A percentile compares a stretch with the other conserved stretches of the same genome.
Conservation (phyloP, 2,113 vertebrate species). For the Amblyornis subalaris region DNA sequence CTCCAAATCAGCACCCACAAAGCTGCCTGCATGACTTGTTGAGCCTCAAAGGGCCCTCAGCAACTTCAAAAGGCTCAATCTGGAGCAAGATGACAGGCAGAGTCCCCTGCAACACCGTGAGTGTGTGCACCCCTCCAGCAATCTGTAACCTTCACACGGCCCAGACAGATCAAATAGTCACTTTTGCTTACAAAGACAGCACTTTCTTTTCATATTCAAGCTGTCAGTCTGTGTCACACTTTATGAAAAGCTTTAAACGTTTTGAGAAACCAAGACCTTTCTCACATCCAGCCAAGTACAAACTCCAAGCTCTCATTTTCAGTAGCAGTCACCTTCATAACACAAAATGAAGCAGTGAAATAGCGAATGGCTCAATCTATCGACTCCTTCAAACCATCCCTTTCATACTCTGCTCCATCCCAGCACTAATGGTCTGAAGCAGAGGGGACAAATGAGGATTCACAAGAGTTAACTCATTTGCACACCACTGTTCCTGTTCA, state of each 20-base stretch:
- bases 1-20: constrained; percentile 1
- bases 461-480: neutral
- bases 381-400: neutral
- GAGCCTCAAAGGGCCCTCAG: neutral
- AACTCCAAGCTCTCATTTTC: neutral
- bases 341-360: neutral
- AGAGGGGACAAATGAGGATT: neutral
- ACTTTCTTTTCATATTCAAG: neutral
- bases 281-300: neutral
- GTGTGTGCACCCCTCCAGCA: neutral
- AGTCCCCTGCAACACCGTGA: neutral
- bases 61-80: neutral
- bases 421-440: neutral
- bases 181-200: neutral
- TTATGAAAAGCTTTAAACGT: neutral
- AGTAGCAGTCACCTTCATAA: neutral
- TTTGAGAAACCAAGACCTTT: neutral
- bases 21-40: neutral
- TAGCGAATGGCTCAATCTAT: neutral
- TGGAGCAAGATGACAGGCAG: neutral
- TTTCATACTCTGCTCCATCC: neutral
- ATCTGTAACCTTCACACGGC: neutral
- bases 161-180: neutral
- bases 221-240: neutral
- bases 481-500: neutral